Evolutionary conservation across 2,113 vertebrate genomes (phyloP).

Genomic region (Channa argus): DNA sequence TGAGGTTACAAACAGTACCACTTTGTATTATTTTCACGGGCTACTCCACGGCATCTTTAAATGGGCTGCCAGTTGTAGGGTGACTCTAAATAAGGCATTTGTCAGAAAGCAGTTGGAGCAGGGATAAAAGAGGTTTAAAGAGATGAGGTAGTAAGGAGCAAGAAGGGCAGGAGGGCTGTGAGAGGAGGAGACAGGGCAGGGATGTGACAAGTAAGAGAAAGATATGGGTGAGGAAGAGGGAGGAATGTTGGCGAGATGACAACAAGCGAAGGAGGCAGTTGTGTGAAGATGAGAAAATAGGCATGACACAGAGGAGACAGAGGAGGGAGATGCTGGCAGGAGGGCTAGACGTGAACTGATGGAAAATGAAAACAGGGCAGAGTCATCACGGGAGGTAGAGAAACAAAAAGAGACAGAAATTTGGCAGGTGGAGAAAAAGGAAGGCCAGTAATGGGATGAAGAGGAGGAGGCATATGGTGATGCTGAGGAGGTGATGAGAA

Average conservation of each 20-base stretch:
- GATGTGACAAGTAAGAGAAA: background rate
- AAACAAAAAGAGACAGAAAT: constrained; percentile 36
- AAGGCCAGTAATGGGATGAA: constrained; percentile 14
- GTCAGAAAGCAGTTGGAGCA: constrained; percentile 32
- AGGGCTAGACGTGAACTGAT: constrained; percentile 10
- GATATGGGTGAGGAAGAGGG: background rate
- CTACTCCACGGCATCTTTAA: constrained; percentile 24
- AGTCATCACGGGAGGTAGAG: constrained; percentile 19
- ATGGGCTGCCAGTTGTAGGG: constrained; percentile 20
- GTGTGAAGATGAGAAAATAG: background rate
- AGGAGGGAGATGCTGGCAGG: constrained; percentile 7
- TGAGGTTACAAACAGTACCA: background rate
- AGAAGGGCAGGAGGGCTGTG: background rate
- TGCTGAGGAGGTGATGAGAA: constrained; percentile 19
- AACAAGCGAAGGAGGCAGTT: background rate
- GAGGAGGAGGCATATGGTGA: background rate
- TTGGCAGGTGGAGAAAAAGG: constrained; percentile 37
- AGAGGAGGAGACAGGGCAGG: background rate
- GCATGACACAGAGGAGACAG: no score
- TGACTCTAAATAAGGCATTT: constrained; percentile 46
- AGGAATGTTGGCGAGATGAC: background rate
- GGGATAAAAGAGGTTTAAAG: constrained; percentile 12
- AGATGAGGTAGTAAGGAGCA: constrained; percentile 1
- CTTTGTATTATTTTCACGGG: constrained; percentile 1
- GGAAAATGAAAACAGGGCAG: constrained; percentile 11